Evolutionary conservation across 2,888 invertebrate species (phyloP), one percentile per base, ranked within the genome.

Genomic region (Diarsia brunnea): DNA sequence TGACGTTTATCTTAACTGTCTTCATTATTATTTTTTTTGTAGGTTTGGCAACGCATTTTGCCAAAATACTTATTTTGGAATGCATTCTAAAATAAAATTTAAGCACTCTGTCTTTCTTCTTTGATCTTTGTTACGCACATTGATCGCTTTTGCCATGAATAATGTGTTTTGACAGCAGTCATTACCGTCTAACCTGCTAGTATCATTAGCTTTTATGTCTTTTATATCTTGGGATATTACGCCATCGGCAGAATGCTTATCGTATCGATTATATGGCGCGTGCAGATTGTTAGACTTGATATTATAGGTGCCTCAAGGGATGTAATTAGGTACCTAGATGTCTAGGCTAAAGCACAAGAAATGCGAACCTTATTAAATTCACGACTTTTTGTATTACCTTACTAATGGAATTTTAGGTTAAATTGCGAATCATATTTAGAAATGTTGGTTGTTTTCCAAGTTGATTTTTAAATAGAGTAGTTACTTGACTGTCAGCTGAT

Each of bases 131-230:
- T 53, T 78, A 85, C 86, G 83, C 85, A 73, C 84, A 84, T 85
- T 82, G 87, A 85, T 85, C 85, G 82, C 72, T 66, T 81, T 75
- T 82, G 73, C 82, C 73, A 89, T 92, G 91, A 92, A 88, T 90
- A 91, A 92, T 92, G 88, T 89, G 88, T 89, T 91, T 90, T 89
- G 89, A 91, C 91, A 91, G 89, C 88, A 90, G 89, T 90, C 91
- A 90, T 92, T 93, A 93, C 87, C 89, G 87, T 89, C 88, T 89
- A 91, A 91, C 90, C 88, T 90, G 89, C 82, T 51, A 84, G 82
- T 89, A 91, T 90, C 91, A 89, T 91, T 88, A 86, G 86, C 87
- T 88, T 90, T 91, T 90, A 89, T 88, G 82, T 85, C 86, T 84
- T 76, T 85, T 81, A 85, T 84, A 87, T 86, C 78, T 82, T 71